A percentile compares a stretch with the other conserved stretches of the same genome.
These are phyloP conservation scores for Hydropotes inermis DNA, from an alignment of 2,113 vertebrate genomes.

Conservation along the genomic window DNA sequence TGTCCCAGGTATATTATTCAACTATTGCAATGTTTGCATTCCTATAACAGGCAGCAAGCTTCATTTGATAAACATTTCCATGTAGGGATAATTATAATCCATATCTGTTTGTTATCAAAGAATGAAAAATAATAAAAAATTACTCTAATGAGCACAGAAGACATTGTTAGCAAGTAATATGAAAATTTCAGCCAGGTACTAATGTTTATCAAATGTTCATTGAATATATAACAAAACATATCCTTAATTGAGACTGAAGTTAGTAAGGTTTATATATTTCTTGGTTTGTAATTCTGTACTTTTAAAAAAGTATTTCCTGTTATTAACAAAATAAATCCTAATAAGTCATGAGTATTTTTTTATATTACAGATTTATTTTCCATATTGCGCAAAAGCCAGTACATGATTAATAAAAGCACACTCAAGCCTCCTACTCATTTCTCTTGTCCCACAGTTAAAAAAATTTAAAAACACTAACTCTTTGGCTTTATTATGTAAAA, in stretches of 20 bases:
- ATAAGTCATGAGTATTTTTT: neutral
- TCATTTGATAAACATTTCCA: constrained; percentile 48
- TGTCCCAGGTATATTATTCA: constrained; percentile 34
- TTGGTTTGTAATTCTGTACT: constrained; percentile 32
- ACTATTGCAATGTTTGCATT: constrained; percentile 49
- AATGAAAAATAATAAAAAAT: constrained; percentile 33
- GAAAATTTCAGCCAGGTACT: neutral
- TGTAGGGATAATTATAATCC: constrained; percentile 25
- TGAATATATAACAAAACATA: constrained; percentile 21
- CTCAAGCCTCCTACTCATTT: neutral
- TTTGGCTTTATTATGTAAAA: neutral
- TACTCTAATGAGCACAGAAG: neutral
- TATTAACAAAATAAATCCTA: neutral
- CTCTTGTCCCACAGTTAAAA: neutral
- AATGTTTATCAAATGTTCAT: constrained; percentile 6
- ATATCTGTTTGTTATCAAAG: constrained; percentile 31
- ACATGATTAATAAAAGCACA: neutral
- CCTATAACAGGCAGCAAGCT: constrained; percentile 59
- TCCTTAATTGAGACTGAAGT: neutral
- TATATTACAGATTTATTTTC: neutral
- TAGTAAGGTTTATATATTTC: neutral
- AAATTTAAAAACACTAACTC: neutral
- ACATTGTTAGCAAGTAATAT: constrained; percentile 31
- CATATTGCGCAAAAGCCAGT: neutral
- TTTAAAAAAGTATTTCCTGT: constrained; percentile 2